Conservation (phyloP, 2,113 vertebrate species). For the Alosa alosa region DNA sequence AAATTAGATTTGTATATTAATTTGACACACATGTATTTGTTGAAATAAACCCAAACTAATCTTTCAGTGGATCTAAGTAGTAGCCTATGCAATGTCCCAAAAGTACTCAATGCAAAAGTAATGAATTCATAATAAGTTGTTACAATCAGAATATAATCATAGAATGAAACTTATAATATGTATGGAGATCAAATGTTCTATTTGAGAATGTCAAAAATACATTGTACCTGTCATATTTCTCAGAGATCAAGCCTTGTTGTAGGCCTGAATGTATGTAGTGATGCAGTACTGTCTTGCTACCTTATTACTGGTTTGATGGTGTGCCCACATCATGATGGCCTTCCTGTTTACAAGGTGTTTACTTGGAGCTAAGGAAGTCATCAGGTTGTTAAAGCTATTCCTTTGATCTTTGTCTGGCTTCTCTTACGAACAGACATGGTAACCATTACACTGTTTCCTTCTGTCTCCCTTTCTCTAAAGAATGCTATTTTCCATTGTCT, state of each 20-base stretch:
- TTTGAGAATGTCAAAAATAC: too few relatives aligned
- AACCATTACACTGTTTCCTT: background rate
- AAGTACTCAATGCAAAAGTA: too few relatives aligned
- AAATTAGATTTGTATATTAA: too few relatives aligned
- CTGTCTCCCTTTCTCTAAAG: background rate
- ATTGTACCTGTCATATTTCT: background rate
- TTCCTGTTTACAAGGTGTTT: constrained; percentile 1
- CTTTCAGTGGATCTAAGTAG: too few relatives aligned
- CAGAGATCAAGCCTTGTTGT: background rate
- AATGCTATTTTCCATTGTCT: background rate
- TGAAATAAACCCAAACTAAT: too few relatives aligned
- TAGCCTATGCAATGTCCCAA: too few relatives aligned
- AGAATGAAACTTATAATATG: too few relatives aligned
- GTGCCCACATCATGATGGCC: background rate
- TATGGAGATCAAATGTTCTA: too few relatives aligned
- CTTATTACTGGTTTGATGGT: background rate
- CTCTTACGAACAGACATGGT: background rate
- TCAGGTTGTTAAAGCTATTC: background rate
- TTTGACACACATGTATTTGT: too few relatives aligned
- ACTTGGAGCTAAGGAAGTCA: background rate
- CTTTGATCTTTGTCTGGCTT: background rate
- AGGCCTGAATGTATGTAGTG: background rate
- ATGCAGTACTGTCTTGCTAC: background rate
- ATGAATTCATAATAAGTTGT: too few relatives aligned
- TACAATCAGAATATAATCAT: too few relatives aligned